Conservation (phyloP, 2,888 invertebrate genomes). For the Thumatha senex region DNA sequence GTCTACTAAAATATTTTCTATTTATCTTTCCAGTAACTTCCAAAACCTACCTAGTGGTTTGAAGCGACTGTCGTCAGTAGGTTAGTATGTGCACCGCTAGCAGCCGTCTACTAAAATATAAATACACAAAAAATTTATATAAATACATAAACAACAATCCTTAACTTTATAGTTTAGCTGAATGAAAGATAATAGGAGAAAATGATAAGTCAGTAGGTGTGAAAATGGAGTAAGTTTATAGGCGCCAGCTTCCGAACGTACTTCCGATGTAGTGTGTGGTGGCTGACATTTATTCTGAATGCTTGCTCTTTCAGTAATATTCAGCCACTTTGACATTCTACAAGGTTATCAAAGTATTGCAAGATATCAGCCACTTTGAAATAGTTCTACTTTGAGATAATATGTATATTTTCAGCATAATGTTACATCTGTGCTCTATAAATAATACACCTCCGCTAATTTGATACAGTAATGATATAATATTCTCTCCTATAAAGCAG, state of each 20-base stretch:
- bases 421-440: no score
- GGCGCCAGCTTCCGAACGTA: conserved; percentile 45
- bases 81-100: no score
- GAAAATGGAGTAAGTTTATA: conserved; percentile 30
- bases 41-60: no score
- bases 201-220: conserved; percentile 20
- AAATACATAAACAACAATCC: neutral
- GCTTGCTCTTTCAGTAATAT: conserved; percentile 20
- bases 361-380: neutral
- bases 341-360: conserved; percentile 4
- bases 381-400: neutral
- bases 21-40: no score
- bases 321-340: conserved; percentile 13
- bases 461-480: no score
- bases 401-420: no score
- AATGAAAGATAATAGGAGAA: conserved; percentile 30
- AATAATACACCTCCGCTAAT: no score
- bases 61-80: no score
- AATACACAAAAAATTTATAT: neutral
- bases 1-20: no score
- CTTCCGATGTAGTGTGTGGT: conserved; percentile 43
- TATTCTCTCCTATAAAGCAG: no score
- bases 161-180: conserved; percentile 10
- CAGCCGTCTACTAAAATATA: no score
- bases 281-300: conserved; percentile 28